A percentile compares a stretch with the other conserved stretches of the same genome.
These are phyloP conservation scores for Gorsachius magnificus DNA, from an alignment of 2,797 vertebrate genomes.

Conservation along the genomic window DNA sequence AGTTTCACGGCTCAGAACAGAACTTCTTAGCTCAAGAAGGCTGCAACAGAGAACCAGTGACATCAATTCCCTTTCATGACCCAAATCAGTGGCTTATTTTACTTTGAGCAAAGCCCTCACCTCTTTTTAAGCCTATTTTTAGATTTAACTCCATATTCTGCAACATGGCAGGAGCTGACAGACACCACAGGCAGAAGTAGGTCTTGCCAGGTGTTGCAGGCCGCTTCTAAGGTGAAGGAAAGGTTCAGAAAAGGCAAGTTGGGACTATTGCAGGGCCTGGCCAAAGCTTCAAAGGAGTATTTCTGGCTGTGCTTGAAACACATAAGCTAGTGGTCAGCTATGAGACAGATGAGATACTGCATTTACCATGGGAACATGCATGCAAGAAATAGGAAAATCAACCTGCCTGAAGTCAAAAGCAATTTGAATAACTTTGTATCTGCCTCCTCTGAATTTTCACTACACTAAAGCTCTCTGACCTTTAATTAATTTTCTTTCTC, in stretches of 20 bases:
- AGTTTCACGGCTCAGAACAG: not conserved
- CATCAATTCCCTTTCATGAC: slow-evolving; percentile 60
- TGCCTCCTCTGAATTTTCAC: slow-evolving; percentile 27
- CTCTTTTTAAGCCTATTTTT: slow-evolving; percentile 64
- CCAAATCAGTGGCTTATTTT: slow-evolving; percentile 67
- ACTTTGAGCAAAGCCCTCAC: slow-evolving; percentile 54
- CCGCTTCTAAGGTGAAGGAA: not conserved
- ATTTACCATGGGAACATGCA: slow-evolving; percentile 29
- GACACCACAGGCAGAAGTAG: slow-evolving; percentile 37
- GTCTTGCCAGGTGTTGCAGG: slow-evolving; percentile 34
- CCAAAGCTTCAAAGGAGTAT: slow-evolving; percentile 49
- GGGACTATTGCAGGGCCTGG: slow-evolving; percentile 7
- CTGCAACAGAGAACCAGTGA: slow-evolving; percentile 33
- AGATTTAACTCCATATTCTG: slow-evolving; percentile 51
- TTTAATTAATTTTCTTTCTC: slow-evolving; percentile 39
- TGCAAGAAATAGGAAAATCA: slow-evolving; percentile 31
- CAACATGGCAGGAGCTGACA: slow-evolving; percentile 32
- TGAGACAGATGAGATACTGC: slow-evolving; percentile 31
- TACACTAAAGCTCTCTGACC: slow-evolving; percentile 19
- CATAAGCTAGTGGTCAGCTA: slow-evolving; percentile 28
- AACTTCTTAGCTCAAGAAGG: not conserved
- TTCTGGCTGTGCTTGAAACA: slow-evolving; percentile 60
- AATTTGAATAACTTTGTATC: slow-evolving; percentile 52
- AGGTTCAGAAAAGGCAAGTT: slow-evolving; percentile 48
- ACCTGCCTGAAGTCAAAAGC: slow-evolving; percentile 34